Base-by-base conservation (phyloP, 2,113 vertebrate genomes). In the Thalassarche chlororhynchos region DNA sequence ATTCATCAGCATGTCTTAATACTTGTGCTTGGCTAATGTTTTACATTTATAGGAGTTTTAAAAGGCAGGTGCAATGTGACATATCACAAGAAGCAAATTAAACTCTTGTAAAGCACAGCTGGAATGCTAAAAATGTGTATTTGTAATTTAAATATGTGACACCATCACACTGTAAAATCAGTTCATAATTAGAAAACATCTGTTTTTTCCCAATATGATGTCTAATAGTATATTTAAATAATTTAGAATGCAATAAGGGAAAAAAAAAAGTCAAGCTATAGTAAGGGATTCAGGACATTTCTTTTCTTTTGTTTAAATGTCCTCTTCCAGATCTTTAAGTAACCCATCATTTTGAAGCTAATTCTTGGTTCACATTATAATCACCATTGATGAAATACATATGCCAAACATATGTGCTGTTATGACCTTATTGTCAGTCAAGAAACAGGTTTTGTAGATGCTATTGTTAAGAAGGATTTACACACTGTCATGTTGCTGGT, bases 101-200 rank as follows among this genome's bases (percentile, higher is more conserved):
- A 98, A 98, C 98, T 98, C 98, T 98, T 98, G 98, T 98, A 98
- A 98, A 98, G 98, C 98, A 98, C 98, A 98, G 98, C 98, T 98
- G 98, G 98, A 99, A 98, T 98, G 98, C 98, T 98, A 98, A 99
- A 98, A 99, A 98, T 98, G 98, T 98, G 98, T 98, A 98, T 99
- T 98, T 98, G 98, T 98, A 98, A 99, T 99, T 98, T 99, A 98
- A 98, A 98, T 98, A 98, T 97, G 98, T 98, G 98, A 98, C 98
- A 98, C 98, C 96, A 98, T 98, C 97, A 98, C 98, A 98, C 98
- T 98, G 98, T 98, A 98, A 98, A 98, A 98, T 98, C 98, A 98
- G 98, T 98, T 98, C 98, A 98, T 98, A 98, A 98, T 98, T 98
- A 98, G 98, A 98, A 98, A 98, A 98, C 98, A 98, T 98, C 98